Evolutionary conservation across 2,797 vertebrate species (phyloP), one percentile per base, ranked within the genome.

Genomic region (Ammospiza maritima): DNA sequence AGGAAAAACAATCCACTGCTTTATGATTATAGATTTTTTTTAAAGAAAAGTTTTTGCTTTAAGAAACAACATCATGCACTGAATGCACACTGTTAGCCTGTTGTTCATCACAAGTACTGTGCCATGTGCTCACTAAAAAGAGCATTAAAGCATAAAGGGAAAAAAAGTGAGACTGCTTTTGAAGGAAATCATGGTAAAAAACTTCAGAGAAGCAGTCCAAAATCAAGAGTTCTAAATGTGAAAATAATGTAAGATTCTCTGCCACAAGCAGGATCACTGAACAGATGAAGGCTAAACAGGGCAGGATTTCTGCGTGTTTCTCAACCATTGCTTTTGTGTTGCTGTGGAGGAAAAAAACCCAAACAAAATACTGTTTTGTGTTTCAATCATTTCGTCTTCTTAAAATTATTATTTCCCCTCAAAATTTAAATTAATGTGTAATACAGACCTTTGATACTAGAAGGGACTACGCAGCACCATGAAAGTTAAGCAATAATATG

Each of bases 1-100:
- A 91, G 79, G 69, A 89, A 89, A 96, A 89, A 94, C 75, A 89
- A 95, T 93, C 94, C 88, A 34, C 36, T 51, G 40, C 58, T 89
- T 76, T 69, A 96, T 48, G 66, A 62, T 67, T 65, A 78, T 16
- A 72, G 19, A 45, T 90, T 93, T 44, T 44, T 93, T 86, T 89
- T 67, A 90, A 92, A 88, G 80, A 83, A 34, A 91, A 79, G 23
- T 62, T 89, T 95, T 85, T 82, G 70, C 85, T 85, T 96, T 87
- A 73, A 81, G 94, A 91, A 89, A 45, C 13, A 85, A n/a, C 47
- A 36, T 48, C 38, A 69, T 42, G 54, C 19, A 50, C 4, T 53
- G 48, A 93, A 90, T 89, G 80, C 30, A 62, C 58, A 83, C 40
- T 15, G n/a, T 82, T 62, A 91, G 56, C 77, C 69, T 30, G 64